Base-by-base conservation (phyloP, 2,797 vertebrate genomes). In the Rallus crepitans region DNA sequence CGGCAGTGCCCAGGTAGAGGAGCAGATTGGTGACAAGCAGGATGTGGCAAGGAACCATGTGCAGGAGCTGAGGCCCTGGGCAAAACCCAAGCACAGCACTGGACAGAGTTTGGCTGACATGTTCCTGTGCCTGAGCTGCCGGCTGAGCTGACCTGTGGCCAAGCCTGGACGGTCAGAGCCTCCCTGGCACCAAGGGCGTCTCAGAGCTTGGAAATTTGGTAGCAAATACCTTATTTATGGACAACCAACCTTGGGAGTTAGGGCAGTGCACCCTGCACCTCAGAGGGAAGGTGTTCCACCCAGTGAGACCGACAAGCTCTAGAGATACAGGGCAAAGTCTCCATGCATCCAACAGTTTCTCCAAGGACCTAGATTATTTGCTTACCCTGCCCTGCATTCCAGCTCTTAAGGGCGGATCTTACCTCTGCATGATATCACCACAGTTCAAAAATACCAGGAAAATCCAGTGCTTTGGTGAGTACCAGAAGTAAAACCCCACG, bases 401-500 rank as follows among this genome's bases (percentile, higher is more conserved):
- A 87, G 65, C 37, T 85, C 59, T 37, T 33, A 77, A 82, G 63
- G 27, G 35, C 81, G 12, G 70, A 48, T 27, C 33, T 47, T 57
- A 48, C 20, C 31, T 50, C 53, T 76, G 23, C 53, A 69, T 57
- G 27, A 35, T 15, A 52, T 20, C 25, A 59, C 30, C 14, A 30
- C 15, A 21, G 17, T 17, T 90, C 48, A 88, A 68, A 89, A 71
- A 40, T 8, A 82, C 23, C 14, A 11, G 5, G 25, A 70, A 85
- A 91, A 88, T 5, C 27, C 72, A 35, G 33, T 68, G 40, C 57
- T 91, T 81, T 35, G 40, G 23, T 78, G 61, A 57, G 57, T 19
- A 39, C 10, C 40, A 73, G 82, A 75, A 70, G 31, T 78, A 79
- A 94, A 94, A 86, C 48, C 65, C 47, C 47, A 7, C 93, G 83